Evolutionary conservation across 2,113 vertebrate species (phyloP).

Genomic region (Psephotus haematonotus): DNA sequence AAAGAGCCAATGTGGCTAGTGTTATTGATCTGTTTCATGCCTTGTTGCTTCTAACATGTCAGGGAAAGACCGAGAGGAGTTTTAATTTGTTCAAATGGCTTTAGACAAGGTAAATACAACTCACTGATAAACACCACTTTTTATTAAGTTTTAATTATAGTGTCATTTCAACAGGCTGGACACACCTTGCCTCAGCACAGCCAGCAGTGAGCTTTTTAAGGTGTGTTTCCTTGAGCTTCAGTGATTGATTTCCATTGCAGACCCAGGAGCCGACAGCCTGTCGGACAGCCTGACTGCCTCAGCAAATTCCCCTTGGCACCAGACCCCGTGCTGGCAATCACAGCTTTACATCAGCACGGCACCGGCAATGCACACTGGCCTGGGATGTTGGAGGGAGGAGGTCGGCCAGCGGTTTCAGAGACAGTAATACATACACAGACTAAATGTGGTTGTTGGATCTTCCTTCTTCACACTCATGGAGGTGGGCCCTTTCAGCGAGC

Average conservation of each 20-base stretch:
- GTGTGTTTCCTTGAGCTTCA: background rate
- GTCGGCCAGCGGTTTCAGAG: background rate
- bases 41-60: background rate
- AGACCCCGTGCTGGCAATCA: background rate
- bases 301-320: background rate
- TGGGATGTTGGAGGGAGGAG: background rate
- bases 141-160: conserved; percentile 43
- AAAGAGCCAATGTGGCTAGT: background rate
- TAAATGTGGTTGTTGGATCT: background rate
- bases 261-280: background rate
- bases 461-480: background rate
- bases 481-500: background rate
- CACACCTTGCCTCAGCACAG: background rate
- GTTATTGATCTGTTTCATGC: background rate
- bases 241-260: background rate
- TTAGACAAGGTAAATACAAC: conserved; percentile 55
- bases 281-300: background rate
- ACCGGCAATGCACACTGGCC: background rate
- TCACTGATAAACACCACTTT: background rate
- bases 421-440: background rate
- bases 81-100: conserved; percentile 37
- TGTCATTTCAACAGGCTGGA: background rate
- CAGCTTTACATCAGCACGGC: background rate
- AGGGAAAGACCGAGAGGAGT: background rate
- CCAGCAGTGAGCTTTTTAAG: background rate